phyloP scores from a whole-genome alignment of 2,888 invertebrate species.

The Erebia epiphron region DNA sequence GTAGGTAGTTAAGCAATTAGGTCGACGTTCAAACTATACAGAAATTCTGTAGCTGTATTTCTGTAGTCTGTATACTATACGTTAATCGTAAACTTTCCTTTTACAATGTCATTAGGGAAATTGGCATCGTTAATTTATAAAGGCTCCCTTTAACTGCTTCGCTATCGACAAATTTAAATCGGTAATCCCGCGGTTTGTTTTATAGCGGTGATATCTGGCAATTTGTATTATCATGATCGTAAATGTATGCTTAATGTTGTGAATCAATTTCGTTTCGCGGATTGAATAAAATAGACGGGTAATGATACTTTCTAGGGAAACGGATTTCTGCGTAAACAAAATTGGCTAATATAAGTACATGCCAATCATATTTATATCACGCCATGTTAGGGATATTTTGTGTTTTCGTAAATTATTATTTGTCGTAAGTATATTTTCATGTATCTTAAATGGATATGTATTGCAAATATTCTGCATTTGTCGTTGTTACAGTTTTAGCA shows the following conservation, averaged over 20 bases:
- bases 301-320: constrained; percentile 35
- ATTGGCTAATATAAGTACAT: constrained; percentile 30
- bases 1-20: too few species aligned
- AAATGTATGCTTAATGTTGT: constrained; percentile 58
- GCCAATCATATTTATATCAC: constrained; percentile 29
- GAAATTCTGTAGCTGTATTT: constrained; percentile 37
- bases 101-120: constrained; percentile 82
- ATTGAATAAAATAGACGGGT: constrained; percentile 50
- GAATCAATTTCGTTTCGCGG: constrained; percentile 58
- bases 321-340: constrained; percentile 26
- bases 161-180: constrained; percentile 78
- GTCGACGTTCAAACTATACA: not conserved
- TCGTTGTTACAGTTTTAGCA: not conserved
- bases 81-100: constrained; percentile 77
- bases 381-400: constrained; percentile 11
- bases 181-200: constrained; percentile 78
- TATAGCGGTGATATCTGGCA: constrained; percentile 69
- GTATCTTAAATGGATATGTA: not conserved
- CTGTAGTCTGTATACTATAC: constrained; percentile 49
- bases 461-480: not conserved
- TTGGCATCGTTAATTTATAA: constrained; percentile 79
- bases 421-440: constrained; percentile 3
- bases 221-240: constrained; percentile 64
- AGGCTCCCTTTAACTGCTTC: constrained; percentile 69
- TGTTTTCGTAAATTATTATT: constrained; percentile 30